Evolutionary conservation across 2,888 invertebrate species (phyloP), one percentile per base, ranked within the genome.

Genomic region (Homarus gammarus): DNA sequence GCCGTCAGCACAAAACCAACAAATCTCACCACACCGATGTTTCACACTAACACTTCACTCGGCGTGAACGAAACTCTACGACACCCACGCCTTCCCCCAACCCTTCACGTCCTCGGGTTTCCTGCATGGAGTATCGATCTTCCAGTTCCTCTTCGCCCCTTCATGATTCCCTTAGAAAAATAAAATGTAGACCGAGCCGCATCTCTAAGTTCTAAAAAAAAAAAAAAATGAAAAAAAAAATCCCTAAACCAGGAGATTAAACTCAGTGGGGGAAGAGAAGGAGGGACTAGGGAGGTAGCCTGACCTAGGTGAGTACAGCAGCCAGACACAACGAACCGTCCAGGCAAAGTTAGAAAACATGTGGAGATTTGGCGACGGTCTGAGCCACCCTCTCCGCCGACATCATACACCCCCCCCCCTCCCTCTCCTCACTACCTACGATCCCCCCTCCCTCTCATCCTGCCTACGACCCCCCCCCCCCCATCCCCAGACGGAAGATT

Each of bases 101-200:
- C 38, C 38, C 72, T 36, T 22, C 3, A 5, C n/a, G 22, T 64
- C n/a, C 64, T 44, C 44, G 44, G 64, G 36, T 75, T 75, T 75
- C 8, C 40, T 40, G 75, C 75, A 75, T 40, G 75, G 36, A 38
- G 44, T 75, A 40, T 75, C 75, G 75, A 75, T 40, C 40, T 15
- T 18, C 1, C 75, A 75, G 31, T 18, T 40, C 22, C 44, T 75
- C 92, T 86, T 92, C 92, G 93, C 92, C 92, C 61, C 27, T 40
- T 40, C 31, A 31, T 33, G 81, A 72, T 18, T 49, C 31, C 68
- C 40, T 40, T 73, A 70, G n/a, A n/a, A 10, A 31, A 68, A 22
- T 22, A 56, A 64, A 64, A n/a, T 27, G 27, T 64, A 27, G 64
- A 3, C 27, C 6, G 64, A 64, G 56, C 64, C 27, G 0, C 64